Percentiles rank a stretch among this genome's conserved stretches.
phyloP scores from a whole-genome alignment of 2,888 invertebrate species.

The Parnassius orleans region DNA sequence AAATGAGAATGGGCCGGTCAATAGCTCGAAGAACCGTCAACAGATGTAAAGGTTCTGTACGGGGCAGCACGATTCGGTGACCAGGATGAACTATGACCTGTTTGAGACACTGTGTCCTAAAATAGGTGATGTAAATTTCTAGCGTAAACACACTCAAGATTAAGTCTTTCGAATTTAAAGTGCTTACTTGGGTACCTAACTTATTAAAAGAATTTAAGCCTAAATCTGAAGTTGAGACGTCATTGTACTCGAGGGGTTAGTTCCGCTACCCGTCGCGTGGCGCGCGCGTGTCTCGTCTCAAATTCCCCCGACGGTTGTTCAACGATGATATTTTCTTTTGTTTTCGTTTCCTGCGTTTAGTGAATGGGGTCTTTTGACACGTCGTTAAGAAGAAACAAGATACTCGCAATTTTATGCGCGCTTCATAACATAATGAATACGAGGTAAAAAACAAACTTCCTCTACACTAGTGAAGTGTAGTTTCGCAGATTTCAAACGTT shows the following conservation, averaged over 20 bases:
- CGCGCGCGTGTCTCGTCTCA: slow-evolving; percentile 59
- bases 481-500: no score
- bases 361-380: slow-evolving; percentile 30
- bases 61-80: no score
- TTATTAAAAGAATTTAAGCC: slow-evolving; percentile 25
- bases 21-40: no score
- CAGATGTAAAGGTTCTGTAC: no score
- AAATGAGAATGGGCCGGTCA: no score
- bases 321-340: slow-evolving; percentile 35
- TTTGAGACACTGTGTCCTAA: no score
- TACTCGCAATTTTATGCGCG: slow-evolving; percentile 17
- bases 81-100: no score
- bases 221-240: slow-evolving; percentile 21
- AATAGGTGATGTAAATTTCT: no score
- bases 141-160: not conserved
- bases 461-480: slow-evolving; percentile 2
- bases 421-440: slow-evolving; percentile 14
- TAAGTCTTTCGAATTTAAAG: not conserved
- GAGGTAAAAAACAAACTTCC: slow-evolving; percentile 23
- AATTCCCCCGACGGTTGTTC: slow-evolving; percentile 35
- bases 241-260: slow-evolving; percentile 43
- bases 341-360: slow-evolving; percentile 38
- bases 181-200: slow-evolving; percentile 6
- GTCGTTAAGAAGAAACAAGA: slow-evolving; percentile 29
- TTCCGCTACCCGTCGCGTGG: slow-evolving; percentile 60